Evolutionary conservation across 2,797 vertebrate species (phyloP).

Genomic region (Typhlichthys eigenmanni): DNA sequence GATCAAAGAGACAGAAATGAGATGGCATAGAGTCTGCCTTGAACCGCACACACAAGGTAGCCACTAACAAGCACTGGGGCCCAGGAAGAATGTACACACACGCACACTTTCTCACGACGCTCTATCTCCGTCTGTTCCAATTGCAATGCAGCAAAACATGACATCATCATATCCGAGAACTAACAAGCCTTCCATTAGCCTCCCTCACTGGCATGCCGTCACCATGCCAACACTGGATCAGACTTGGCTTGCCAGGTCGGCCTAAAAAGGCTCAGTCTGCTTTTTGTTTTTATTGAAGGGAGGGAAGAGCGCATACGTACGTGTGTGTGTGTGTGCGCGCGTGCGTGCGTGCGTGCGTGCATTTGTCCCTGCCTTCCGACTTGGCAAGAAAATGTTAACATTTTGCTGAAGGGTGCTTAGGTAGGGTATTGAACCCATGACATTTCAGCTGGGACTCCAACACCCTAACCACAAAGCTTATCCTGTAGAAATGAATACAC

Average conservation of each 20-base stretch:
- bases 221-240: conserved; percentile 11
- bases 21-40: not conserved
- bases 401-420: too few species aligned
- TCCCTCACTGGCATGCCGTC: conserved; percentile 2
- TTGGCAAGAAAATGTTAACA: not conserved
- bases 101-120: not conserved
- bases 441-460: too few species aligned
- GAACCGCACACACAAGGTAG: conserved; percentile 1
- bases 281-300: conserved; percentile 1
- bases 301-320: not conserved
- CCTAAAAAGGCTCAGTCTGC: not conserved
- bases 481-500: too few species aligned
- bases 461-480: too few species aligned
- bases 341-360: not conserved
- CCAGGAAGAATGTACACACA: conserved; percentile 11
- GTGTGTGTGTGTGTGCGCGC: conserved; percentile 8
- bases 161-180: conserved; percentile 31
- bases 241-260: conserved; percentile 9
- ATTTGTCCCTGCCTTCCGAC: not conserved
- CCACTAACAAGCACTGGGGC: not conserved
- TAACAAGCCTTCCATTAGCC: conserved; percentile 18
- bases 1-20: conserved; percentile 1
- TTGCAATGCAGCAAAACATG: conserved; percentile 23
- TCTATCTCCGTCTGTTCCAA: not conserved
- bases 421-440: too few species aligned